Conservation (phyloP, 2,888 invertebrate species). For the Spialia ferax region DNA sequence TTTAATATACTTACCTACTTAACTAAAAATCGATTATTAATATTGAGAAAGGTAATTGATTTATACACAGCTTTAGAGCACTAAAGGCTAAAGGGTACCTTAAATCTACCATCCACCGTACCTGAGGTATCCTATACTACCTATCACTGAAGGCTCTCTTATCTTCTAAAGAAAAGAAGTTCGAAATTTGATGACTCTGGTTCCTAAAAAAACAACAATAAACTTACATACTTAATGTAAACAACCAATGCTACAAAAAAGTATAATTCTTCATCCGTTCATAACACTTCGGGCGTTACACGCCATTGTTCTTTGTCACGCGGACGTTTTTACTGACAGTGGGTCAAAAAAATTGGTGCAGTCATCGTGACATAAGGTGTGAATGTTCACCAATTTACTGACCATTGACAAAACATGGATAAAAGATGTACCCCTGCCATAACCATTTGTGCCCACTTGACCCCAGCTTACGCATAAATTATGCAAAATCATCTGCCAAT, state of each 20-base stretch:
- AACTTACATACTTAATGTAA: not conserved
- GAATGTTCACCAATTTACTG: constrained; percentile 59
- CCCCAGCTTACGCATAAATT: constrained; percentile 79
- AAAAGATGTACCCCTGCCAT: constrained; percentile 48
- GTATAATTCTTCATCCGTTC: constrained; percentile 27
- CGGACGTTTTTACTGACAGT: constrained; percentile 24
- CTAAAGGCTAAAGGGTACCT: too few relatives aligned
- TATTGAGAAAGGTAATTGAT: too few relatives aligned
- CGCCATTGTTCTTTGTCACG: constrained; percentile 10
- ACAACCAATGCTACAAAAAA: not conserved
- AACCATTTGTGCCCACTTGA: constrained; percentile 70
- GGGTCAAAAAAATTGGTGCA: constrained; percentile 52
- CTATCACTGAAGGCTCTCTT: too few relatives aligned
- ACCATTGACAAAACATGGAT: constrained; percentile 55
- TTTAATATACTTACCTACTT: too few relatives aligned
- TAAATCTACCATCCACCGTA: too few relatives aligned
- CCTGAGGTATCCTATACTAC: too few relatives aligned
- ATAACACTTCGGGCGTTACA: not conserved
- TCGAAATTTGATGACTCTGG: too few relatives aligned
- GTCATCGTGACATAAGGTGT: constrained; percentile 70
- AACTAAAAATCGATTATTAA: too few relatives aligned
- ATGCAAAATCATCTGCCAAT: constrained; percentile 78
- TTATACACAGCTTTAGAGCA: too few relatives aligned
- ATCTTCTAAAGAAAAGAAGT: too few relatives aligned
- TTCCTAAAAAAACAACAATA: too few relatives aligned